Base-by-base conservation (phyloP, 2,797 vertebrate genomes). In the Micromesistius poutassou region DNA sequence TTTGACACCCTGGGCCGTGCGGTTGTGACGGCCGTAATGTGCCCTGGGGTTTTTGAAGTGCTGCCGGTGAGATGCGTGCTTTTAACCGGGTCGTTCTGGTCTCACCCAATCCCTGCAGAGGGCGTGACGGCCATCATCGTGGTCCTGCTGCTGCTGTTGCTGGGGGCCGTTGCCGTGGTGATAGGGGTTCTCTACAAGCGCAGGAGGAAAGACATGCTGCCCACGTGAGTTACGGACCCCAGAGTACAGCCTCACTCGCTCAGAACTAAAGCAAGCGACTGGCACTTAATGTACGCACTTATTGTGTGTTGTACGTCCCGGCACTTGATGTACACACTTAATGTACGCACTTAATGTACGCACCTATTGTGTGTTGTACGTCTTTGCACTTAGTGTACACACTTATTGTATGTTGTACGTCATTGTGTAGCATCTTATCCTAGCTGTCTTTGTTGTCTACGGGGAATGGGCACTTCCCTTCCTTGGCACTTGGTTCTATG, bases 101-200 rank as follows among this genome's bases (percentile, higher is more conserved):
- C 74, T 6, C 28, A 4, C 30, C 77, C 9, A 12, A 6, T 82
- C 30, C 8, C 33, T 83, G 75, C 85, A 92, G 90, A 82, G 19
- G 30, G 2, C 1, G 3, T 0, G 0, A 36, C 82, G 8, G 89
- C 78, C 71, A 90, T 93, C 8, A 30, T 3, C 0, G 30, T 93
- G 30, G 62, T 33, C 0, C 28, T 88, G 5, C n/a, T 35, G 0
- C 71, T 94, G 2, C 0, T 93, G 77, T 0, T 89, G 19, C 74
- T 91, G 0, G 88, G 87, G 0, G 1, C 82, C 72, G n/a, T 91
- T 35, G 80, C 78, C 0, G 91, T 35, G 3, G 68, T 78, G 0
- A 10, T 81, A 0, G 79, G 82, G 8, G 78, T 83, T 74, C 14
- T 93, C 13, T 86, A 89, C 79, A 94, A 88, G 62, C 88, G 86